Evolutionary conservation across 2,797 vertebrate genomes (phyloP).

Genomic region (Cercopithecus petaurista): DNA sequence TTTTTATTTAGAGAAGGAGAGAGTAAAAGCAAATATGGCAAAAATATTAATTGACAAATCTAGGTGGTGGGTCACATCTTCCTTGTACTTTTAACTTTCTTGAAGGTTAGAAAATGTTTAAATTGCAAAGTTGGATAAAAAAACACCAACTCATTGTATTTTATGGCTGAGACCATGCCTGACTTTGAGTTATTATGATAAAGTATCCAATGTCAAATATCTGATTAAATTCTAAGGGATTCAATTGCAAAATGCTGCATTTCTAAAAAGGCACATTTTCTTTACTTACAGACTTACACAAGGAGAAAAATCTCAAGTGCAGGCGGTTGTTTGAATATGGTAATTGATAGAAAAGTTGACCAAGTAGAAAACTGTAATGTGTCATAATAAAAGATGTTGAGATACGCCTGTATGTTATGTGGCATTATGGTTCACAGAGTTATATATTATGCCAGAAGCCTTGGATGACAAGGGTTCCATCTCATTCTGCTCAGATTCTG

Average conservation of each 20-base stretch:
- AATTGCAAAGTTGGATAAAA: neutral
- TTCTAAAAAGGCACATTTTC: conserved; percentile 52
- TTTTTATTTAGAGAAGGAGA: neutral
- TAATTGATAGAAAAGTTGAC: conserved; percentile 64
- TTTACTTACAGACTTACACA: neutral
- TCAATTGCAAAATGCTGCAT: conserved; percentile 25
- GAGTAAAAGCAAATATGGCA: neutral
- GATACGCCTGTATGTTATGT: neutral
- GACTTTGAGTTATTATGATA: conserved; percentile 53
- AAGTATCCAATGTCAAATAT: conserved; percentile 45
- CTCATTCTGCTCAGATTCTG: conserved; percentile 8
- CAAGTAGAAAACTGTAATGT: conserved; percentile 53
- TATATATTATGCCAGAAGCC: conserved; percentile 3
- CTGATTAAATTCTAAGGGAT: conserved; percentile 65
- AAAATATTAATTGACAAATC: neutral
- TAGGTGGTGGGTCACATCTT: neutral
- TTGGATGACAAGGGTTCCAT: neutral
- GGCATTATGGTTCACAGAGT: conserved; percentile 33
- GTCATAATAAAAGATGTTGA: conserved; percentile 52
- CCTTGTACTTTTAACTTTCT: neutral
- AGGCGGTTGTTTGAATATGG: conserved; percentile 51
- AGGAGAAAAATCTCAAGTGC: conserved; percentile 10
- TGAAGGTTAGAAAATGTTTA: conserved; percentile 13
- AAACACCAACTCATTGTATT: conserved; percentile 1
- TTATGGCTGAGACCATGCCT: neutral